Base-by-base conservation (phyloP, 2,113 vertebrate genomes). In the Chionis minor region DNA sequence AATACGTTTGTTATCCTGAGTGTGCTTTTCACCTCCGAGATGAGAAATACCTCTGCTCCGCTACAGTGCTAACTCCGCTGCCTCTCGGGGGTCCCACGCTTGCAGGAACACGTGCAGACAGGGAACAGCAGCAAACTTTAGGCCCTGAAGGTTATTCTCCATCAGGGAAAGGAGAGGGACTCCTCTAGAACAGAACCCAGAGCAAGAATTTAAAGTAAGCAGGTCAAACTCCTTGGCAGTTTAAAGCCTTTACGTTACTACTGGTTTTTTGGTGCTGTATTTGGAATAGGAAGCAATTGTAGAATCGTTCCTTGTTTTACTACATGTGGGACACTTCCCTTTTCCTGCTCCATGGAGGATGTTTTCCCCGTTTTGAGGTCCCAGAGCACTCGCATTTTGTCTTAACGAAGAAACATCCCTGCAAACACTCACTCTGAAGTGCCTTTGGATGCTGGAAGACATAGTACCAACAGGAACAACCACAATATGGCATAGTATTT, bases 161-260 rank as follows among this genome's bases (percentile, higher is more conserved):
- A 26, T 8, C 38, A 81, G 28, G 73, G 32, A 69, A 86, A 74
- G n/a, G 54, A 89, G 65, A 83, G 5, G 33, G 16, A 65, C 56
- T 85, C 65, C 65, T 81, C 65, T 59, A 71, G 66, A 47, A 91
- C 59, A 75, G 22, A 65, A 85, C 49, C 65, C 65, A 92, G 84
- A 71, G 44, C 44, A 35, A 51, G 44, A 85, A 89, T 67, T 67
- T 42, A 63, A 47, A 0, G 0, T n/a, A 86, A 94, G 86, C 91
- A 87, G 81, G 86, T 95, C 86, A 81, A 45, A 32, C 47, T 81
- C 61, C 72, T 8, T 21, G 56, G 86, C 83, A 74, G 72, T 55
- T 81, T 40, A 44, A 89, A 92, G 65, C 32, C 81, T 86, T 23
- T 35, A 24, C 3, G 4, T 79, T 75, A 83, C 24, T 66, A 51